These are phyloP conservation scores for Forbesichthys agassizii DNA, from an alignment of 2,113 vertebrate species.

Conservation along the genomic window DNA sequence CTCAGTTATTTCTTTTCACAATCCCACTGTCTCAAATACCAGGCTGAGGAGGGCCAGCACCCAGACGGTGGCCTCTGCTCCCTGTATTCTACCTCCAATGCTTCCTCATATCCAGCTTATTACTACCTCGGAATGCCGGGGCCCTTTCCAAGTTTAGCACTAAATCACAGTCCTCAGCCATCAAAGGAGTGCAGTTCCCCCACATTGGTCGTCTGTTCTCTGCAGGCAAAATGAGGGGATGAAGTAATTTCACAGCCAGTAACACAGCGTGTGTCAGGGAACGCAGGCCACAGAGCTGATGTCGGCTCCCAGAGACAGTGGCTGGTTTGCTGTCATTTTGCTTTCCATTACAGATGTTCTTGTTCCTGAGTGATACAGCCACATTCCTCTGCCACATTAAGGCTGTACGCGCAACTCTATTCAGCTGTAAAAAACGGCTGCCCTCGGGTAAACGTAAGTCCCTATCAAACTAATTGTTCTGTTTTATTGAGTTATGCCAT, in stretches of 20 bases:
- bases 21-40: conserved; percentile 36
- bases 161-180: conserved; percentile 44
- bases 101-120: not conserved
- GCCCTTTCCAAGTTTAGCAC: conserved; percentile 46
- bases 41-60: conserved; percentile 22
- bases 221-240: conserved; percentile 27
- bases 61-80: conserved; percentile 41
- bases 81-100: conserved; percentile 19
- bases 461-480: conserved; percentile 18
- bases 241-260: conserved; percentile 45
- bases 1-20: not conserved
- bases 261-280: conserved; percentile 24
- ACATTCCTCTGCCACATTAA: conserved; percentile 10
- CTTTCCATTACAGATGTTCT: conserved; percentile 26
- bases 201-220: conserved; percentile 21
- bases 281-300: conserved; percentile 12
- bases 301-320: conserved; percentile 19
- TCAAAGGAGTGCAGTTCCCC: conserved; percentile 40
- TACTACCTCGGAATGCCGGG: conserved; percentile 16
- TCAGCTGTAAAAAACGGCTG: conserved; percentile 30
- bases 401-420: conserved; percentile 4
- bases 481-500: conserved; percentile 2
- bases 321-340: conserved; percentile 31
- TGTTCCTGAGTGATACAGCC: conserved; percentile 30
- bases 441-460: conserved; percentile 4